Base-by-base conservation (phyloP, 1,140 invertebrate species). In the Oscheius sp. region DNA sequence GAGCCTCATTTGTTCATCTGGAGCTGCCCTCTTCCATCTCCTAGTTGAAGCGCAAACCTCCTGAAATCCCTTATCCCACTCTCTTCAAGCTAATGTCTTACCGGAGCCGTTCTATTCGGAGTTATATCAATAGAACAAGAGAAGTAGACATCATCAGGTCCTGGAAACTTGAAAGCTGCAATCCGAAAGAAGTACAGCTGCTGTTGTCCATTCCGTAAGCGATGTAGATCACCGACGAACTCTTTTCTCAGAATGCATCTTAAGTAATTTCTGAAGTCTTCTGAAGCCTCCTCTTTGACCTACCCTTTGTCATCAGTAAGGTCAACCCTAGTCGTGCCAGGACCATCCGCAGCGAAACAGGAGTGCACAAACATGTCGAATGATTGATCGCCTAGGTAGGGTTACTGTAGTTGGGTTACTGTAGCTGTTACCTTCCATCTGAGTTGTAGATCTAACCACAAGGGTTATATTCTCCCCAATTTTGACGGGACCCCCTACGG, bases 341-440 rank as follows among this genome's bases (percentile, higher is more conserved):
- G 68, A 18, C 79, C 79, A 62, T 83, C 80, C 4, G 81, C 74
- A 1, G 80, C 79, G 34, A 82, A 79, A 61, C 80, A 82, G 7
- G 77, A 79, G 55, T 82, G 80, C 4, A 83, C 80, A 63, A 82
- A 83, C 68, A 83, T 83, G 67, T 81, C 83, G 63, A 59, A 83
- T 49, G 79, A 68, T 13, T 67, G 66, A n/a, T 46, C 26, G 31
- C 75, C 79, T 55, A 55, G 7, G 38, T 42, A n/a, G n/a, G n/a
- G n/a, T n/a, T n/a, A n/a, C n/a, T n/a, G n/a, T n/a, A n/a, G n/a
- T n/a, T n/a, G n/a, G n/a, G n/a, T n/a, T n/a, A n/a, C n/a, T n/a
- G n/a, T n/a, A n/a, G n/a, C n/a, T n/a, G n/a, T 4, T n/a, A 80
- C 79, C 77, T 67, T 73, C 79, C 52, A 78, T 49, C 31, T 61